Conservation (phyloP, 2,113 vertebrate species). For the Tringa solitaria region DNA sequence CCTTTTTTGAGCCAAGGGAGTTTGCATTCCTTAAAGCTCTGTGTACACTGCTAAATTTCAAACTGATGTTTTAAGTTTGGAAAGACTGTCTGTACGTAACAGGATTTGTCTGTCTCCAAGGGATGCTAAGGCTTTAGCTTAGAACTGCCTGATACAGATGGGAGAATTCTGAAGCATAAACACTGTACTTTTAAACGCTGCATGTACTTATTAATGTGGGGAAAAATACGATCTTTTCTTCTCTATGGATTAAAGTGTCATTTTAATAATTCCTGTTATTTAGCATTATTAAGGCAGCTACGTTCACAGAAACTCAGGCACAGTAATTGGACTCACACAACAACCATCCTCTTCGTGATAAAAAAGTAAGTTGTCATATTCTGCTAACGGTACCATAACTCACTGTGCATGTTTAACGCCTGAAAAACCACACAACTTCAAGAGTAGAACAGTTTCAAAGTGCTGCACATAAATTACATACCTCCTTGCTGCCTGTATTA, state of each 20-base stretch:
- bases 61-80: background rate
- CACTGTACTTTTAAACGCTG: background rate
- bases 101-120: slow-evolving; percentile 24
- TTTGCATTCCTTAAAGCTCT: background rate
- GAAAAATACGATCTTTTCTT: background rate
- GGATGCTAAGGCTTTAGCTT: background rate
- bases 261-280: background rate
- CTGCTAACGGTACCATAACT: background rate
- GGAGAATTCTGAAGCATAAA: slow-evolving; percentile 18
- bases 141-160: slow-evolving; percentile 1
- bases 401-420: background rate
- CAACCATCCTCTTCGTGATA: background rate
- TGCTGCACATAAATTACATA: background rate
- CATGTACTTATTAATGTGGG: background rate
- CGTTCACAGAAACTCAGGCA: background rate
- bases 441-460: background rate
- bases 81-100: background rate
- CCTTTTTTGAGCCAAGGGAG: background rate
- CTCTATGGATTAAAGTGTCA: background rate
- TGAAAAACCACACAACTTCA: background rate
- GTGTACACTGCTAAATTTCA: background rate
- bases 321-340: background rate
- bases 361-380: background rate
- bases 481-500: background rate
- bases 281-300: background rate